Conservation (phyloP, 2,888 invertebrate species). For the Lasioglossum lativentre region DNA sequence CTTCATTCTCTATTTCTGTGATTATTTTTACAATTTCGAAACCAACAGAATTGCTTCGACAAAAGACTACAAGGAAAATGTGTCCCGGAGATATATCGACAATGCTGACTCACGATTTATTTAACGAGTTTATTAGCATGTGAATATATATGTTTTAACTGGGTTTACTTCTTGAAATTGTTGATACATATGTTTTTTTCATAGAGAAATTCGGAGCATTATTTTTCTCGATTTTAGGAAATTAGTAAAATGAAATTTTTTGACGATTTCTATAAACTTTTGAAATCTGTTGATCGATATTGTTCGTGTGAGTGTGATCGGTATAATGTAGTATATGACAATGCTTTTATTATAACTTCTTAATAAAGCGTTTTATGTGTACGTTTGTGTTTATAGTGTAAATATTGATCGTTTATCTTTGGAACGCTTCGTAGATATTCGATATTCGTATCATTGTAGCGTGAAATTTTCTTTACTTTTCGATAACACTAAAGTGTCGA, state of each 20-base stretch:
- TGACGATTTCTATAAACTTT: too few relatives aligned
- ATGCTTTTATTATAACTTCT: background rate
- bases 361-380: background rate
- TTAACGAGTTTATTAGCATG: background rate
- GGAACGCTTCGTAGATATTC: background rate
- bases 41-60: background rate
- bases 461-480: background rate
- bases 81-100: background rate
- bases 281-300: background rate
- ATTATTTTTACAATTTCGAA: background rate
- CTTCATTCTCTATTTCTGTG: background rate
- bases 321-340: background rate
- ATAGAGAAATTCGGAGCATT: background rate
- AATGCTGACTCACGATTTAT: background rate
- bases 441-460: background rate
- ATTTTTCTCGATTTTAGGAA: too few relatives aligned
- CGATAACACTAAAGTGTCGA: background rate
- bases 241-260: background rate
- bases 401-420: constrained; percentile 7
- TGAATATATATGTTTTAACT: background rate
- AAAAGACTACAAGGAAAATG: background rate
- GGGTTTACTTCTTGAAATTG: background rate
- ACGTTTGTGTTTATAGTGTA: background rate
- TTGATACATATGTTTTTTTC: too few relatives aligned
- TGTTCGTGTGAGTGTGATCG: too few relatives aligned